These are phyloP conservation scores for Xenotilapia leptura DNA, from an alignment of 2,113 vertebrate species.

Conservation along the genomic window DNA sequence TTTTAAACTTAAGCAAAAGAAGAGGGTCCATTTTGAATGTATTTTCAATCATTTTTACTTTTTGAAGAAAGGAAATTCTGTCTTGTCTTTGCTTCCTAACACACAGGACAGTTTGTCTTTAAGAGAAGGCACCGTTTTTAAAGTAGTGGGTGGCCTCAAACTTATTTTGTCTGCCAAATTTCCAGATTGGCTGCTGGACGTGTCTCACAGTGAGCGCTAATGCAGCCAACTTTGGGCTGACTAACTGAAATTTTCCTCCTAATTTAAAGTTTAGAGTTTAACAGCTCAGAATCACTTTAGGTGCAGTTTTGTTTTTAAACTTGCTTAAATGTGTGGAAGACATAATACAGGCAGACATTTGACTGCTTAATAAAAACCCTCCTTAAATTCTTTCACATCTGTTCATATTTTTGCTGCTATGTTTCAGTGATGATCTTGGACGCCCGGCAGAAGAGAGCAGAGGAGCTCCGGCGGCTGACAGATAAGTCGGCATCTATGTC, in stretches of 20 bases:
- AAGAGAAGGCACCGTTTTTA: not conserved
- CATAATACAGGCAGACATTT: not conserved
- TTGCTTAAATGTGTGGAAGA: not conserved
- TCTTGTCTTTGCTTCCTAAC: not conserved
- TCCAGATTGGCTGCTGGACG: not conserved
- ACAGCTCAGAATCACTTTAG: not conserved
- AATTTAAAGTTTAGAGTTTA: not conserved
- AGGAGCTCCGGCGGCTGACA: conserved; percentile 82
- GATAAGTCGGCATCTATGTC: conserved; percentile 87
- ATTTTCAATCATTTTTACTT: not conserved
- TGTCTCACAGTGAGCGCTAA: not conserved
- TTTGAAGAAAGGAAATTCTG: not conserved
- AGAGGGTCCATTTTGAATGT: not conserved
- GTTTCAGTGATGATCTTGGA: conserved; percentile 82
- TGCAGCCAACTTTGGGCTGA: not conserved
- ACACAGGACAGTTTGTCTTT: not conserved
- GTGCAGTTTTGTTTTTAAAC: not conserved
- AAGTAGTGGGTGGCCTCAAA: not conserved
- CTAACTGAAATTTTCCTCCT: not conserved
- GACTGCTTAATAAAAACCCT: not conserved
- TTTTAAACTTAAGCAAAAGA: not conserved
- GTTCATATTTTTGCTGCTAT: not conserved
- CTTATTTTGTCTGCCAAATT: not conserved
- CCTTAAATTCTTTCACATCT: not conserved
- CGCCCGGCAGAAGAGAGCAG: conserved; percentile 85